Base-by-base conservation (phyloP, 2,888 invertebrate genomes). In the Oithona nana region DNA sequence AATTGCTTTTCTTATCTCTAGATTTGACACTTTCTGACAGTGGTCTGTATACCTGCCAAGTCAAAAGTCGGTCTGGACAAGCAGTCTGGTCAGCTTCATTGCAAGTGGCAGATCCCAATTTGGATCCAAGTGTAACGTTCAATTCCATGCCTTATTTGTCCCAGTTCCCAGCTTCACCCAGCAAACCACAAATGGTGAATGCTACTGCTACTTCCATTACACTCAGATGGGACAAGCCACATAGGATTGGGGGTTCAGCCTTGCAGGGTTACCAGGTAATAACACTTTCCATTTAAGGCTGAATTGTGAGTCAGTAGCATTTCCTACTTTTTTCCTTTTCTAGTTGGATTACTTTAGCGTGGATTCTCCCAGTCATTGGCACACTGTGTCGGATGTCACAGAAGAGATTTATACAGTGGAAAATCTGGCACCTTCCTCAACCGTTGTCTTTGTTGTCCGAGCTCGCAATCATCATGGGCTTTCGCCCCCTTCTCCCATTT, bases 1-100 rank as follows among this genome's bases (percentile, higher is more conserved):
- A n/a, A n/a, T n/a, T n/a, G n/a, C n/a, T n/a, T n/a, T n/a, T 28
- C 16, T 56, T 57, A 50, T 48, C 50, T 60, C 13, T 26, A 61
- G 61, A 31, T 8, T 29, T 50, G 30, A 29, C 28, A 20, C 16
- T 50, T n/a, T 28, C 24, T n/a, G 61, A 61, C 31, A 54, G 52
- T 52, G 61, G 29, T 13, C 29, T 61, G 20, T 61, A 61, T 30
- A 61, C 61, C 11, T 61, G 61, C 28, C 61, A 61, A 30, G 51
- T 29, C 11, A 6, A 28, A n/a, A 29, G 22, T 30, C 16, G 11
- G 1, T 22, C 22, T 28, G 61, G 61, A 28, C 52, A 61, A 22
- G 29, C 61, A 26, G 24, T 50, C 16, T 51, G 24, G 22, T 50
- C 50, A 20, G 26, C 61, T 22, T 49, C 28, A 20, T 50, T 59